A percentile compares a stretch with the other conserved stretches of the same genome.
phyloP scores from a whole-genome alignment of 2,113 vertebrate species.

The Plectropomus leopardus region DNA sequence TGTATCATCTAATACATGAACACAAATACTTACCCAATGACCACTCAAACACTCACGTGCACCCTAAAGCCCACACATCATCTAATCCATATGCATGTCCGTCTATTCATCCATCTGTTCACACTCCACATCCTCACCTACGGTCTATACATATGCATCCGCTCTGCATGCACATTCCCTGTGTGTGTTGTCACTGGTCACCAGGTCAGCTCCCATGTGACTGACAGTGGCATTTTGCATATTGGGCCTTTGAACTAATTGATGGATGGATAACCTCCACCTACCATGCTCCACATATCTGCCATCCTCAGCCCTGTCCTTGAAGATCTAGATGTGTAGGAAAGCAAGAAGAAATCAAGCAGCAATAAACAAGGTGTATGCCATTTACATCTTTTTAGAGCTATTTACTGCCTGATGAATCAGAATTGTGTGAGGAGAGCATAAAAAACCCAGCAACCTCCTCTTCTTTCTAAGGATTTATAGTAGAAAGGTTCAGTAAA shows the following conservation, averaged over 20 bases:
- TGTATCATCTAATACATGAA: constrained; percentile 5
- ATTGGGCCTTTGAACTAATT: constrained; percentile 28
- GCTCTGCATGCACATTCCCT: constrained; percentile 16
- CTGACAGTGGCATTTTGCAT: not conserved
- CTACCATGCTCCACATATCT: constrained; percentile 22
- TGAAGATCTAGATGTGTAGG: not conserved
- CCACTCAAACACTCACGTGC: constrained; percentile 37
- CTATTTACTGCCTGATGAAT: not conserved
- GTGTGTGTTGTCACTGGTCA: constrained; percentile 6
- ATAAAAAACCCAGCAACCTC: not conserved
- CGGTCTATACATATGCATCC: constrained; percentile 3
- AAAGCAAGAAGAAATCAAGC: not conserved
- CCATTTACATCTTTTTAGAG: too few relatives aligned
- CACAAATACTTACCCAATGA: constrained; percentile 31
- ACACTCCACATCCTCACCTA: not conserved
- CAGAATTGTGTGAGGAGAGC: not conserved
- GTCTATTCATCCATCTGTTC: constrained; percentile 41
- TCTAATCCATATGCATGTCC: constrained; percentile 39
- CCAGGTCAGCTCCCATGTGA: not conserved
- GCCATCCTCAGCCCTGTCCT: not conserved
- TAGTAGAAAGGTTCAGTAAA: not conserved
- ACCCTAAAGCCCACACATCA: constrained; percentile 53
- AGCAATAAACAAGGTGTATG: not conserved
- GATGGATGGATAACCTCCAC: constrained; percentile 18
- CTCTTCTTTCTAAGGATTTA: not conserved